These are phyloP conservation scores for Eulemur macaco DNA, from an alignment of 2,113 vertebrate species.

Conservation along the genomic window DNA sequence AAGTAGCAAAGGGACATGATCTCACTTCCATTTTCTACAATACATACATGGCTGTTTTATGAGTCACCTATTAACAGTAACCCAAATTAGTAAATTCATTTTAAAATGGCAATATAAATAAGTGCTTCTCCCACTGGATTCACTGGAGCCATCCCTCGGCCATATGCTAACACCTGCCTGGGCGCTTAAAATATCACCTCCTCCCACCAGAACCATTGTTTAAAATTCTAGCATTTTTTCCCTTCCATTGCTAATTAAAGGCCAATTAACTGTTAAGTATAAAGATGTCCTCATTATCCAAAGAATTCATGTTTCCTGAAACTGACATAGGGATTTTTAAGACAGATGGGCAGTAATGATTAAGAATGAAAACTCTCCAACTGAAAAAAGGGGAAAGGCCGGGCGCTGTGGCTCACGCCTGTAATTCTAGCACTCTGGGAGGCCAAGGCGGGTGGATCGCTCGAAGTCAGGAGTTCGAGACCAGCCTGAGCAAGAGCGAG, in stretches of 20 bases:
- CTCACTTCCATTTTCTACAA: not conserved
- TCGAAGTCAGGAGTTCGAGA: too few species aligned
- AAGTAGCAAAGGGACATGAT: not conserved
- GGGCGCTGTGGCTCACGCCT: too few species aligned
- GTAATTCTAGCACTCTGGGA: too few species aligned
- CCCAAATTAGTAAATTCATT: not conserved
- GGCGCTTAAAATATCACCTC: not conserved
- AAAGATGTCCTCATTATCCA: not conserved
- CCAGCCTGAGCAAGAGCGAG: too few species aligned
- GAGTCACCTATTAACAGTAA: not conserved
- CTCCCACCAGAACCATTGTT: not conserved
- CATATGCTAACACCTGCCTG: not conserved
- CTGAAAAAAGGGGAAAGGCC: not conserved
- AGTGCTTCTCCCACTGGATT: not conserved
- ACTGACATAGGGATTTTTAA: not conserved
- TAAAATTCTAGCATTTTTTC: not conserved
- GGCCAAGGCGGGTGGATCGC: too few species aligned
- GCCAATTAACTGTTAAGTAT: not conserved
- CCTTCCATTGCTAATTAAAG: not conserved
- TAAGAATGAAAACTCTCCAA: slow-evolving; percentile 31
- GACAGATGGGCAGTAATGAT: not conserved
- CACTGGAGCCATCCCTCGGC: not conserved
- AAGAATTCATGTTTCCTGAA: not conserved
- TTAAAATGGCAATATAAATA: not conserved
- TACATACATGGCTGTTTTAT: not conserved